Base-by-base conservation (phyloP, 2,797 vertebrate genomes). In the Sitta carolinensis region DNA sequence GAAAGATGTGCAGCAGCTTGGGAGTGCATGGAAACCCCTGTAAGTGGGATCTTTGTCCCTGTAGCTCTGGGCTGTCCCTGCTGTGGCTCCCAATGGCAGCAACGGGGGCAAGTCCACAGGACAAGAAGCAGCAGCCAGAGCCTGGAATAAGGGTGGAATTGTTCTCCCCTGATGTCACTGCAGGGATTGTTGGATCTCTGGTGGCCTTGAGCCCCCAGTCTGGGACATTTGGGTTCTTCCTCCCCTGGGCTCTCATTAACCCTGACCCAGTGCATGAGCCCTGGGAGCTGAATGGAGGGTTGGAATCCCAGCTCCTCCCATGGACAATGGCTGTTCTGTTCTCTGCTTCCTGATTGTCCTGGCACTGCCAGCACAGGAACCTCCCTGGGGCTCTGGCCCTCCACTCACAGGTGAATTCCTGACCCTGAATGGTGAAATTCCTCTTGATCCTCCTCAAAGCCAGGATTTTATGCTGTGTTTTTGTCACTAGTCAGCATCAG, bases 241-340 rank as follows among this genome's bases (percentile, higher is more conserved):
- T 95, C 64, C 90, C 69, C 48, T 66, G 15, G 55, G 90, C 77
- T 62, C 94, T 93, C 74, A 82, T 90, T 93, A 93, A 80, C 47
- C 77, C 79, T 62, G 81, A 90, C 94, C 63, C 52, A 75, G 93
- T 30, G 22, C 70, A 8, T 34, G 86, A 91, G 82, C 78, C 76
- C 64, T 25, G 15, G 29, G 75, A 66, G 68, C 64, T 89, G 81
- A 86, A 70, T 43, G 78, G 77, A 93, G 68, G 64, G 21, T 72
- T 95, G 73, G 91, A 93, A 80, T 95, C 82, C 59, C 68, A 2
- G 78, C 81, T 91, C 92, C 88, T 87, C n/a, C 16, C 87, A 10
- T 14, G 55, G 92, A 96, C 90, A 96, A 76, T 77, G 79, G 62
- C 18, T 94, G 52, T 88, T 90, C 96, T 97, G 89, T 96, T 94